Conservation (phyloP, 2,888 invertebrate genomes). For the Caenorhabditis sp. region DNA sequence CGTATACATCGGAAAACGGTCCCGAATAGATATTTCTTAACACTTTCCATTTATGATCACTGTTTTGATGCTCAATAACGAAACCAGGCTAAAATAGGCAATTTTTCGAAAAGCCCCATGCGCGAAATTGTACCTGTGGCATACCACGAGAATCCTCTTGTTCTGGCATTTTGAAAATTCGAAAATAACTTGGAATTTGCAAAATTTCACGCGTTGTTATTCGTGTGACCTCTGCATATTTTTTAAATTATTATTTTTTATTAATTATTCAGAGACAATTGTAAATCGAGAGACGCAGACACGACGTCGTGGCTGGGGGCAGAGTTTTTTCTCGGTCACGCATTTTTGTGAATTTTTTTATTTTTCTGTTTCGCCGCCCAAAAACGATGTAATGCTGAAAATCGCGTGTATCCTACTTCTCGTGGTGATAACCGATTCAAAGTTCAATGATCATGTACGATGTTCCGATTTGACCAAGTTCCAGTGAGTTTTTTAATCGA, state of each 20-base stretch:
- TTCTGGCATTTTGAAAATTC: not conserved
- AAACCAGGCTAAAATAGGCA: conserved; percentile 32
- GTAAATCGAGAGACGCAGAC: not conserved
- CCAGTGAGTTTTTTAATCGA: conserved; percentile 4
- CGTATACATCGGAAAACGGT: conserved; percentile 63
- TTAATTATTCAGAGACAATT: too few relatives aligned
- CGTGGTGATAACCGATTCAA: not conserved
- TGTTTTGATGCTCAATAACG: conserved; percentile 38
- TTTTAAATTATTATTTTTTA: too few relatives aligned
- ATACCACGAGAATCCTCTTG: conserved; percentile 27
- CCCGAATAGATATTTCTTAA: conserved; percentile 53
- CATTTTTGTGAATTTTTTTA: not conserved
- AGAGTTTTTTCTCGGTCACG: not conserved
- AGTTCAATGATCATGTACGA: not conserved
- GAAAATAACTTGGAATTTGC: not conserved
- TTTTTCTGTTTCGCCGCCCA: not conserved
- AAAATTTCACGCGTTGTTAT: too few relatives aligned
- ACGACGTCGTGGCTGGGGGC: not conserved
- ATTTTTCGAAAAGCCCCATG: not conserved
- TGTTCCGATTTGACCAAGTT: conserved; percentile 2
- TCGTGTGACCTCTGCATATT: too few relatives aligned
- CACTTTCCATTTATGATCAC: conserved; percentile 45
- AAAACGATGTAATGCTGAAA: not conserved
- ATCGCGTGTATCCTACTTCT: not conserved
- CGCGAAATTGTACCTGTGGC: conserved; percentile 18